Evolutionary conservation across 2,113 vertebrate genomes (phyloP), one percentile per base, ranked within the genome.

Genomic region (Gadus chalcogrammus): DNA sequence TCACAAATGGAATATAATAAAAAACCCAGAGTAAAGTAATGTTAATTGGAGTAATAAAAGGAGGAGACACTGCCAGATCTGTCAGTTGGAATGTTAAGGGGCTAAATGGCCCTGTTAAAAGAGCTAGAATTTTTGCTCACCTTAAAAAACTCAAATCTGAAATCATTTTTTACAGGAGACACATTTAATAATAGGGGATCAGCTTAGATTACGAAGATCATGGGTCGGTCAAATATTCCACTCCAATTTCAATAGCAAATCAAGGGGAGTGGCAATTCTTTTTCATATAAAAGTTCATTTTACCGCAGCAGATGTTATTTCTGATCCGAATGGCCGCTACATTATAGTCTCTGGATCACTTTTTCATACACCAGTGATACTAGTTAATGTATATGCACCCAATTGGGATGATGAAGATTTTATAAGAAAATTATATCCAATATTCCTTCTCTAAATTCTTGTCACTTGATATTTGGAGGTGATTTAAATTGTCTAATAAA

Each of bases 151-250:
- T 52, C 7, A 7, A 59, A 17, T 15, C 13, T 5, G 56, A n/a
- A 5, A 59, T 59, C 1, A 17, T 17, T 22, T 59, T 20, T 20
- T 20, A 20, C 20, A 20, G 20, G 20, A 20, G 20, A 20, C 20
- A 20, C 20, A 20, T 20, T 65, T 22, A 61, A 12, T 55, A 70
- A 60, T 31, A 70, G 18, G 27, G 13, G 69, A 64, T 27, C 69
- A 71, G 2, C 1, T 22, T 35, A 60, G 70, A 48, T n/a, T 61
- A 22, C 31, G 35, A 16, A 66, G 64, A 60, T 35, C 55, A 6
- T 64, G 61, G 53, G 64, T 72, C 17, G 70, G 70, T 1, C 64
- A 60, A 13, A 13, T 66, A 4, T 72, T 72, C 18, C 63, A 72
- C 15, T 72, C 63, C 11, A 66, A 55, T 5, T 64, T 61, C n/a